Evolutionary conservation across 2,113 vertebrate species (phyloP), one percentile per base, ranked within the genome.

Genomic region (Phrynosoma platyrhinos): DNA sequence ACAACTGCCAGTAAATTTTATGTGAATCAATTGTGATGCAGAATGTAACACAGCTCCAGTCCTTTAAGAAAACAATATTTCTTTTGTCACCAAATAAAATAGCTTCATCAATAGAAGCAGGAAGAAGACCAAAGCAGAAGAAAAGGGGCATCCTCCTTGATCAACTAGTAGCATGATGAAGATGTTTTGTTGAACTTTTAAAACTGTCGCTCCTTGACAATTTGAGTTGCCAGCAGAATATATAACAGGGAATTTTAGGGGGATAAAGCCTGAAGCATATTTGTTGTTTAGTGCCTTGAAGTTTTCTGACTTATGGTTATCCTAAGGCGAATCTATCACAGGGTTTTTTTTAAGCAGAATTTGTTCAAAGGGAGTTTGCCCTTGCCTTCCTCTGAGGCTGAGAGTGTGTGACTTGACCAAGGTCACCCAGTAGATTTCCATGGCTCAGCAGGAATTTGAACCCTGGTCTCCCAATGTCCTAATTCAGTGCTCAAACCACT

Each of bases 231-330:
- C 95, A 93, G 90, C 89, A 88, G 91, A 89, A 88, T 95, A 93
- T 94, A 92, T 93, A 93, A 90, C 62, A 0, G 89, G 88, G 88
- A 92, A 77, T 81, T 95, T 96, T 88, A 92, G 91, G 47, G 52
- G 52, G 72, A 94, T 94, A 95, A 94, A 95, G 92, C 82, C 78
- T 93, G 91, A 92, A 92, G 58, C 93, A 85, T 95, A 95, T 94
- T 95, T 47, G 47, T 47, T 47, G 47, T 47, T 47, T 5, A 6
- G 55, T 47, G 47, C 47, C 47, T 47, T 47, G 5, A 47, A 47
- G 47, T 47, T 47, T 47, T 47, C 47, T 47, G 47, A 47, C 47
- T 47, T 47, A 47, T 47, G 47, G 47, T 7, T 47, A 47, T 47
- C 47, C 47, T 47, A 7, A 47, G 47, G 47, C 7, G 7, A 47